phyloP scores from a whole-genome alignment of 2,888 invertebrate species.

The Choristoneura rosaceana region DNA sequence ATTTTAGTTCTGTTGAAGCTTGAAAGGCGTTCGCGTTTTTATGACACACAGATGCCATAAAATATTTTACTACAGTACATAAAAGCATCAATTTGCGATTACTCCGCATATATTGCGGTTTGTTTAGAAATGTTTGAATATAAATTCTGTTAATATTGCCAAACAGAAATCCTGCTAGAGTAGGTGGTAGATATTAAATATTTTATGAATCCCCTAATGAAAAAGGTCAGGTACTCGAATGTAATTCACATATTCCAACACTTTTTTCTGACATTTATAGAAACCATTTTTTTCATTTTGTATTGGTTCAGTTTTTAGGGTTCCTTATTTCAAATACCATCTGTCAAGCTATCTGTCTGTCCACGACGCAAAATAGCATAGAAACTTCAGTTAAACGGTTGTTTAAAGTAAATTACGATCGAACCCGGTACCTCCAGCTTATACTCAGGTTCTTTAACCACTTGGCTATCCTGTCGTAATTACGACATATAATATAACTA shows the following conservation, averaged over 20 bases:
- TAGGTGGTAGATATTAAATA: not conserved
- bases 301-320: no score
- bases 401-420: no score
- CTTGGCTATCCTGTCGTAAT: no score
- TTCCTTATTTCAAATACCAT: no score
- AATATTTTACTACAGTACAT: constrained; percentile 10
- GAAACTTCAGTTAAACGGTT: no score
- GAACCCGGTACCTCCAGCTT: no score
- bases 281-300: no score
- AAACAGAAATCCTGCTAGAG: not conserved
- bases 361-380: no score
- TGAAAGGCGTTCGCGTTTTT: constrained; percentile 5
- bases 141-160: not conserved
- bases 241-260: not conserved
- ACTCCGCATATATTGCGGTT: constrained; percentile 9
- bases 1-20: not conserved
- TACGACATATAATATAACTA: no score
- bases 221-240: not conserved
- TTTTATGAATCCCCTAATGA: not conserved
- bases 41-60: constrained; percentile 3
- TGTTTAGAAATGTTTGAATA: constrained; percentile 4
- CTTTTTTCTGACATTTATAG: not conserved
- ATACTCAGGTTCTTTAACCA: no score
- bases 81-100: constrained; percentile 11
- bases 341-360: no score